A percentile compares a stretch with the other conserved stretches of the same genome.
These are phyloP conservation scores for Volucella inanis DNA, from an alignment of 2,888 invertebrate species.

Conservation along the genomic window DNA sequence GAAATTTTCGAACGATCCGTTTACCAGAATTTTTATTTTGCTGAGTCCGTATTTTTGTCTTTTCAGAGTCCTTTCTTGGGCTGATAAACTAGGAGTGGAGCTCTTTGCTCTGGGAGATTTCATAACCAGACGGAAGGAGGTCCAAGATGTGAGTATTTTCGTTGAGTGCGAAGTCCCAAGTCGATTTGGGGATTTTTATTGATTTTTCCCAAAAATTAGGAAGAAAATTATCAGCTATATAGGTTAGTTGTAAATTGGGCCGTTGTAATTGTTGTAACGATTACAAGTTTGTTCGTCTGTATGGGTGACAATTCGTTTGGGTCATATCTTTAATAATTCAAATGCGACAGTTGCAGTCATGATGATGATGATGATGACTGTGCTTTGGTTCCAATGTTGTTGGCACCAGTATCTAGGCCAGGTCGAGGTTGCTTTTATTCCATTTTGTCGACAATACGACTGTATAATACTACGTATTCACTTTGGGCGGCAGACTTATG, in stretches of 20 bases:
- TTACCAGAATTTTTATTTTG: neutral
- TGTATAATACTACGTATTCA: too few relatives aligned
- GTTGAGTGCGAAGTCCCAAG: neutral
- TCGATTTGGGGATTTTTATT: constrained; percentile 74
- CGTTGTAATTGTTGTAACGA: constrained; percentile 55
- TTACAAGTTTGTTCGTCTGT: constrained; percentile 12
- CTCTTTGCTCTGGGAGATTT: constrained; percentile 91
- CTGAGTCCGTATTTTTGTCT: constrained; percentile 50
- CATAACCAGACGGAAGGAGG: constrained; percentile 90
- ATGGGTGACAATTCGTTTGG: constrained; percentile 11
- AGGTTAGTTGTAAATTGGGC: constrained; percentile 64
- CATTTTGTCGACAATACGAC: too few relatives aligned
- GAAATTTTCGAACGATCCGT: neutral
- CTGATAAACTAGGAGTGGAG: constrained; percentile 91
- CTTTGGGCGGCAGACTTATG: too few relatives aligned
- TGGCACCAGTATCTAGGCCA: neutral
- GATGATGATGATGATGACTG: neutral
- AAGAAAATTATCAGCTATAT: constrained; percentile 19
- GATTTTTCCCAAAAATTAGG: constrained; percentile 78
- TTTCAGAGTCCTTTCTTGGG: constrained; percentile 90
- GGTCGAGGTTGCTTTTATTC: neutral
- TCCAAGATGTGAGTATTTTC: constrained; percentile 87
- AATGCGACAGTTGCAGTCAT: constrained; percentile 59
- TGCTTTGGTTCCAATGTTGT: neutral
- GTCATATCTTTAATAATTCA: constrained; percentile 55